Evolutionary conservation across 2,888 invertebrate genomes (phyloP), one percentile per base, ranked within the genome.

Genomic region (Sisyra nigra): DNA sequence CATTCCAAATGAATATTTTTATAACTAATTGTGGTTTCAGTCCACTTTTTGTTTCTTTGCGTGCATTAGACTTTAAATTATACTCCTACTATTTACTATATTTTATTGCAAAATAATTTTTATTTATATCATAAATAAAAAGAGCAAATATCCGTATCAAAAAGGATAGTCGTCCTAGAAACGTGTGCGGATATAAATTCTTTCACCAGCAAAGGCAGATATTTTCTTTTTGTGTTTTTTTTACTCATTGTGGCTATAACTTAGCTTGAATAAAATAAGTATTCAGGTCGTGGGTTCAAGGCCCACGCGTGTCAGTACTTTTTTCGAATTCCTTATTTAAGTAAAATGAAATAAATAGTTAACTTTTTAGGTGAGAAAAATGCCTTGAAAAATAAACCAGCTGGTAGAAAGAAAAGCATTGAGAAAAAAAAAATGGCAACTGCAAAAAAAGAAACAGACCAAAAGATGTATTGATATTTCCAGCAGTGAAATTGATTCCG

Each of bases 341-440:
- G n/a, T n/a, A n/a, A n/a, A n/a, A n/a, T n/a, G n/a, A n/a, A n/a
- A n/a, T n/a, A n/a, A n/a, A n/a, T n/a, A n/a, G n/a, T n/a, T n/a
- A n/a, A n/a, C n/a, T n/a, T n/a, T n/a, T n/a, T n/a, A n/a, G n/a
- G n/a, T n/a, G n/a, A n/a, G n/a, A n/a, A n/a, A n/a, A n/a, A n/a
- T n/a, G n/a, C n/a, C n/a, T n/a, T n/a, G n/a, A n/a, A n/a, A n/a
- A 47, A 45, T 5, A 47, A 47, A 48, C 44, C 38, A 47, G 45
- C 30, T 47, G 45, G 44, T 11, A 29, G 32, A 29, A 45, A 48
- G 18, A 31, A 46, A 47, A 48, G 34, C 14, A 48, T 45, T 47
- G n/a, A 7, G 45, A 48, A 41, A 44, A 47, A 48, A 46, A 47
- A 42, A 39, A 24, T n/a, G 36, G 41, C 44, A 9, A 43, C 41